Conservation (phyloP, 2,113 vertebrate species). For the Prionailurus bengalensis region DNA sequence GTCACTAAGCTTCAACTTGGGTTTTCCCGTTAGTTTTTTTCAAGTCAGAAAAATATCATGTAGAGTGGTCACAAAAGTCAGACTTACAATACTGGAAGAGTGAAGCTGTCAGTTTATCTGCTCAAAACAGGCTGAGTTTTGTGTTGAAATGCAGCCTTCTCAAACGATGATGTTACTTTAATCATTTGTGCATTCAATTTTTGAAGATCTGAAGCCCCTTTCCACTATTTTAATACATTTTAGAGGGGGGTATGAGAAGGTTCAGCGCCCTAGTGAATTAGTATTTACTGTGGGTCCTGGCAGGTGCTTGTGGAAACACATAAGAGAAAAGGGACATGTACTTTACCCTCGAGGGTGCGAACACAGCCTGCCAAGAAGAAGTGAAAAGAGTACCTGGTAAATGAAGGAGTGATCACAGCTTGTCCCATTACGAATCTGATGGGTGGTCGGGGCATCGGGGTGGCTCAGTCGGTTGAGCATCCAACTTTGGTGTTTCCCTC, state of each 20-base stretch:
- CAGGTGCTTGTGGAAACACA: background rate
- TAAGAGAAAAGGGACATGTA: background rate
- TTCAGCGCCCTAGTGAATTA: background rate
- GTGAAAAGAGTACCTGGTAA: background rate
- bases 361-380: background rate
- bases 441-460: no score
- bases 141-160: conserved; percentile 57
- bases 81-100: conserved; percentile 62
- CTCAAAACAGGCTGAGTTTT: conserved; percentile 37
- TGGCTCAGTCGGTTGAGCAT: no score
- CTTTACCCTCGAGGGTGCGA: background rate
- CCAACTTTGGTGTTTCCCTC: no score
- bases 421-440: background rate
- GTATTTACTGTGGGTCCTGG: background rate
- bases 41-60: conserved; percentile 62
- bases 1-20: background rate
- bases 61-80: conserved; percentile 57
- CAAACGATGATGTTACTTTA: background rate
- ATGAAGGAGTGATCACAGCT: background rate
- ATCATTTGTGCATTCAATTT: conserved; percentile 36
- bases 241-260: background rate
- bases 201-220: background rate
- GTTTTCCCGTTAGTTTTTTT: conserved; percentile 59
- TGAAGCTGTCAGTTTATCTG: conserved; percentile 56
- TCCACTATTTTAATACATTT: background rate